Evolutionary conservation across 2,888 invertebrate genomes (phyloP), one percentile per base, ranked within the genome.

Genomic region (Protonemura montana): DNA sequence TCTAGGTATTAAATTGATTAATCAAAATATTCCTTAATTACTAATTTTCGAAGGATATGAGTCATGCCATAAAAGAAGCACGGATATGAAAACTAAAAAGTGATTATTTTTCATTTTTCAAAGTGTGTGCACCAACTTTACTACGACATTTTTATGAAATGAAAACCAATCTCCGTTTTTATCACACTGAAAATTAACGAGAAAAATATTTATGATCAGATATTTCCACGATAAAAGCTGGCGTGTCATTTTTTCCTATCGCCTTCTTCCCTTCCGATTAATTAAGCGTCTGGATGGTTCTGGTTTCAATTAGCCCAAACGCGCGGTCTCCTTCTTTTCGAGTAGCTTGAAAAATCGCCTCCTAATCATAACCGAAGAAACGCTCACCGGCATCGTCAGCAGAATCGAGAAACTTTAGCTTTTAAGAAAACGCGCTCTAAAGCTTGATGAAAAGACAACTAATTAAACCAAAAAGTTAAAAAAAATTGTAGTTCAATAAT

Each of bases 71-170:
- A 10, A 35, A 35, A 35, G 35, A 59, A 59, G 59, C 59, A 13
- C 16, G 21, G 59, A 59, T 59, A 59, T 59, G 59, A 59, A 59
- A 59, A 59, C 59, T 59, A 21, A 59, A 59, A 30, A 81, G 81
- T 30, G 81, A 81, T 81, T 30, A 28, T 6, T 30, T 81, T 30
- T 81, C 81, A 30, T 81, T 81, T 30, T 81, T 10, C 6, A 81
- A 28, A 6, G 81, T 29, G 27, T 26, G 84, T 84, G 42, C 84
- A 84, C 76, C 29, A 76, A 26, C 84, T 76, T n/a, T 84, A 76
- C 3, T 16, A 27, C 26, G 59, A 28, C 84, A 84, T 76, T 84
- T 84, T 84, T 84, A 84, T 84, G 27, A 76, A 28, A 10, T 13
- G 59, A 59, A 84, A 84, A 42, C 76, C 84, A 76, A 76, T 84